These are phyloP conservation scores for Pimpla rufipes DNA, from an alignment of 2,888 invertebrate species.

Conservation along the genomic window DNA sequence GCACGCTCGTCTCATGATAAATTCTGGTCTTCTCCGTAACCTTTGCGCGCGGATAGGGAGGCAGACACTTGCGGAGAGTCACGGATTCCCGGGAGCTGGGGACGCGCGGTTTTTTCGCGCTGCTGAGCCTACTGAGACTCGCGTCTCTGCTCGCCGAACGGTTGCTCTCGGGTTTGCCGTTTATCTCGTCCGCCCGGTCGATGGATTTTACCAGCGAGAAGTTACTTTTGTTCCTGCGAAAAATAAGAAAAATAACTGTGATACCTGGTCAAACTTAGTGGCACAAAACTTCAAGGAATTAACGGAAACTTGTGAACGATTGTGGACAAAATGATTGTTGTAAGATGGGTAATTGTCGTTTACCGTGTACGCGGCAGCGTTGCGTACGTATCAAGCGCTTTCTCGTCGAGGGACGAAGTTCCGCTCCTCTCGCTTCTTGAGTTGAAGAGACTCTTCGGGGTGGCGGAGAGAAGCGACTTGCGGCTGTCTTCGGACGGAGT, in stretches of 20 bases:
- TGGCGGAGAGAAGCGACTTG: constrained; percentile 65
- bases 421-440: constrained; percentile 66
- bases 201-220: constrained; percentile 48
- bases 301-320: too few relatives aligned
- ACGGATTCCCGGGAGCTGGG: constrained; percentile 77
- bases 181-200: constrained; percentile 86
- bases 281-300: too few relatives aligned
- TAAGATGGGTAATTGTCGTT: not conserved
- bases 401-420: constrained; percentile 71
- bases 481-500: constrained; percentile 80
- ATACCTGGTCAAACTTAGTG: not conserved
- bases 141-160: constrained; percentile 85
- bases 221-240: constrained; percentile 87
- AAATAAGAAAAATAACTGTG: not conserved
- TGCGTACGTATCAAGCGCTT: constrained; percentile 90
- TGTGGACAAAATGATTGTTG: not conserved
- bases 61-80: constrained; percentile 83
- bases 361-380: constrained; percentile 89
- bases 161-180: constrained; percentile 81
- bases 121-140: constrained; percentile 83
- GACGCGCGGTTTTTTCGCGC: constrained; percentile 73
- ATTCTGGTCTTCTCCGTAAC: constrained; percentile 88
- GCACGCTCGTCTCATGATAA: constrained; percentile 92
- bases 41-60: constrained; percentile 85
- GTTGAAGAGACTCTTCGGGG: constrained; percentile 66